phyloP scores from a whole-genome alignment of 1,140 invertebrate species.

The Popillia japonica region DNA sequence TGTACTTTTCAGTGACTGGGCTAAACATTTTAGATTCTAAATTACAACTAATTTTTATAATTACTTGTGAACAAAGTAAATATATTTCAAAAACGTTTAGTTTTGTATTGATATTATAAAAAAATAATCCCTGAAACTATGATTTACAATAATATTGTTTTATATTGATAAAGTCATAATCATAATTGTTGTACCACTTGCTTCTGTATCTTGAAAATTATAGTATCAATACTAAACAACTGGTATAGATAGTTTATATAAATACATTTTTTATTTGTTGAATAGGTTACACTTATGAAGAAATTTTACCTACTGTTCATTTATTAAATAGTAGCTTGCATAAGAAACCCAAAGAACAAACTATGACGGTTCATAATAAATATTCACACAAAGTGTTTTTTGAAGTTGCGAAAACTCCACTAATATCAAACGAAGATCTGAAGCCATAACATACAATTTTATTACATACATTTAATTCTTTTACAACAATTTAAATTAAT shows the following conservation, averaged over 20 bases:
- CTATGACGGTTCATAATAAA: constrained; percentile 90
- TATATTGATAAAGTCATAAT: no score
- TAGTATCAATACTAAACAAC: no score
- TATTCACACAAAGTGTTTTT: constrained; percentile 96
- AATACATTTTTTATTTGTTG: constrained; percentile 37
- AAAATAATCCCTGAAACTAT: no score
- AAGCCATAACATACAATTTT: constrained; percentile 40
- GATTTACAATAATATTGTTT: no score
- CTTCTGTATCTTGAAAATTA: no score
- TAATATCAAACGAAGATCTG: constrained; percentile 61
- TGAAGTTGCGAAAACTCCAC: constrained; percentile 78
- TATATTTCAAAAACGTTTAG: no score
- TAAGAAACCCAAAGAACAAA: constrained; percentile 74
- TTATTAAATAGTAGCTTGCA: constrained; percentile 81
- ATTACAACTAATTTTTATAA: no score
- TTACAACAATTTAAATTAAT: constrained; percentile 15
- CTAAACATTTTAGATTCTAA: no score
- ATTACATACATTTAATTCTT: constrained; percentile 13
- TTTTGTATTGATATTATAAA: no score
- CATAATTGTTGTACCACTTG: no score
- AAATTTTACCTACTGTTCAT: constrained; percentile 77
- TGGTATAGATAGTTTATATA: constrained; percentile 17
- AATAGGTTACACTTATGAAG: constrained; percentile 72
- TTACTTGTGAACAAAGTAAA: no score
- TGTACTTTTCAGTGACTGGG: no score